Conservation (phyloP, 2,113 vertebrate genomes). For the Nestor notabilis region DNA sequence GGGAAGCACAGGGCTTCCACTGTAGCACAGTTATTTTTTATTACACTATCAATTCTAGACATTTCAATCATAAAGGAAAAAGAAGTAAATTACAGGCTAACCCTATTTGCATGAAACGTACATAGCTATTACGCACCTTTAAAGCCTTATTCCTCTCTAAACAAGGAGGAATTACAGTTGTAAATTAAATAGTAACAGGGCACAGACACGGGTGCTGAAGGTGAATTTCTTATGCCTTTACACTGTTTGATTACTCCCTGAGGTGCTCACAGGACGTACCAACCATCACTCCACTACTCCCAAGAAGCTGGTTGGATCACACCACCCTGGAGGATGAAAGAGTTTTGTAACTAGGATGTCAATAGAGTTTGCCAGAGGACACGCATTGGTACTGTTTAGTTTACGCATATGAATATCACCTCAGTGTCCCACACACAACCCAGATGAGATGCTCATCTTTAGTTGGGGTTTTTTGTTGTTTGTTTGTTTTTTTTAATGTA, state of each 20-base stretch:
- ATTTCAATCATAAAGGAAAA: background rate
- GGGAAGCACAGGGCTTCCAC: background rate
- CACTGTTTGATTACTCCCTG: background rate
- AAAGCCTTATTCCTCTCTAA: background rate
- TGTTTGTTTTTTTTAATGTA: background rate
- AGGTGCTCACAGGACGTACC: background rate
- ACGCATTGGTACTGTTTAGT: accelerated
- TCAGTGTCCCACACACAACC: background rate
- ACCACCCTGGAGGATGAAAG: background rate
- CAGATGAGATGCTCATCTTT: background rate
- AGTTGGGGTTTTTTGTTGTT: background rate
- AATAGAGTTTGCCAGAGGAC: background rate
- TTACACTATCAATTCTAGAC: background rate
- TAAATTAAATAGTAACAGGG: background rate
- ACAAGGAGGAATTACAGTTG: background rate
- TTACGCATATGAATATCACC: background rate
- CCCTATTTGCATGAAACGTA: background rate
- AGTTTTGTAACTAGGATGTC: background rate
- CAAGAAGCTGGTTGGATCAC: background rate
- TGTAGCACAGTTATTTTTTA: background rate
- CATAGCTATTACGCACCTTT: background rate
- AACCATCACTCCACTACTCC: background rate
- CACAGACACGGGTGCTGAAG: background rate
- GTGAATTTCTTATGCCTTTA: background rate
- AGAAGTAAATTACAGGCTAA: background rate